Base-by-base conservation (phyloP, 2,888 invertebrate genomes). In the Drepana falcataria region DNA sequence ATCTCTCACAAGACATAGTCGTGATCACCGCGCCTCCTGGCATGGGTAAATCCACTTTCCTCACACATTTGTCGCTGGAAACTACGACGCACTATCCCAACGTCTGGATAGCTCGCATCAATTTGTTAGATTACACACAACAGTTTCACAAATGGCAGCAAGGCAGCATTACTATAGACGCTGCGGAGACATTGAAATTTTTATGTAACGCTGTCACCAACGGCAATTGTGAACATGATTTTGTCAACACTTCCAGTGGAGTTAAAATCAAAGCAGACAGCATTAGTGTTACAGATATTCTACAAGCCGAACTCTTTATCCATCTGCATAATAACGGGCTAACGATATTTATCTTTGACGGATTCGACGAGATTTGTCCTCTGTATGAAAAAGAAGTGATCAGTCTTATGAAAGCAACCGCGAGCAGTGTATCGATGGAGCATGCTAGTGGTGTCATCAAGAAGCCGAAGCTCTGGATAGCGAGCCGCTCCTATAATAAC, bases 331-430 rank as follows among this genome's bases (percentile, higher is more conserved):
- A 60, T 40, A 58, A 48, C 5, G 52, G 52, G 34, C 56, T 56
- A 47, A 4, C 63, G 1, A 56, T 67, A 47, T 60, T 65, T 21
- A n/a, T 65, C 9, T 65, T 65, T 4, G 68, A 68, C 49, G 67
- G 65, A 0, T 68, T 65, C 2, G 68, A 68, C 5, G 67, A 65
- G 54, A 61, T 68, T 2, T 67, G 62, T 51, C 67, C 67, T 0
- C 49, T 55, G 44, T 65, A 67, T 21, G 54, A 56, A n/a, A 35
- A 49, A 1, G 54, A 55, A 49, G 62, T 61, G 0, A 41, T 59
- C 34, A 60, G 63, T 59, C 59, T 69, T 4, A 64, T 69, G 48
- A 63, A 64, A 37, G 53, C 56, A 7, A 55, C 63, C 5, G 9
- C 52, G 4, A 54, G 49, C 35, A 35, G n/a, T 0, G 2, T 21